Base-by-base conservation (phyloP, 2,888 invertebrate species). In the Drosophila emarginata region DNA sequence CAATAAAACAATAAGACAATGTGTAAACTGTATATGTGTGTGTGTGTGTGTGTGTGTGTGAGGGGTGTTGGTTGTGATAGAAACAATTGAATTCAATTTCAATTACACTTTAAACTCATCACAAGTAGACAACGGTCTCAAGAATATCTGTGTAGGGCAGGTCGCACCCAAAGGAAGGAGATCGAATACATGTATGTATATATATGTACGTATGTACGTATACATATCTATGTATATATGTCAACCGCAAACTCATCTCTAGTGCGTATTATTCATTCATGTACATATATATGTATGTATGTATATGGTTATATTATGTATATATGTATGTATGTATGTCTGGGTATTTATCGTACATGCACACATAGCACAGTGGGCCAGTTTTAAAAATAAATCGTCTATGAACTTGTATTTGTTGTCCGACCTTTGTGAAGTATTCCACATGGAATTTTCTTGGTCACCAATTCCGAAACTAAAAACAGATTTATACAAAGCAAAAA, bases 301-400 rank as follows among this genome's bases (percentile, higher is more conserved):
- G 5, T 28, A 26, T 26, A 26, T 37, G n/a, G 12, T 4, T 14
- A 45, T 45, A 45, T 40, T 40, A 15, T 40, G 40, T 15, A 39
- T 39, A 6, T 39, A 39, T 15, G 14, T 39, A 39, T 14, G 6
- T 14, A 12, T 45, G 45, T 50, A 54, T 70, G 59, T 72, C 26
- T 69, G 53, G 36, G 45, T 62, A 23, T 32, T 32, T 32, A 32
- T 32, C 32, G 32, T 32, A 32, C 11, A 32, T 32, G 32, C 32
- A 32, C 32, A 32, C 32, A 61, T 45, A 12, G 45, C 21, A 45
- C 45, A 45, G 45, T 45, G 45, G 45, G 45, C 12, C 45, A 45
- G 18, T 21, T 45, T 21, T 45, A 45, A 14, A 45, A 45, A 45
- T 45, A 45, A 21, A 45, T 12, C 18, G 45, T 45, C 45, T 45